These are phyloP conservation scores for Cepphus grylle DNA, from an alignment of 2,113 vertebrate species.

Conservation along the genomic window DNA sequence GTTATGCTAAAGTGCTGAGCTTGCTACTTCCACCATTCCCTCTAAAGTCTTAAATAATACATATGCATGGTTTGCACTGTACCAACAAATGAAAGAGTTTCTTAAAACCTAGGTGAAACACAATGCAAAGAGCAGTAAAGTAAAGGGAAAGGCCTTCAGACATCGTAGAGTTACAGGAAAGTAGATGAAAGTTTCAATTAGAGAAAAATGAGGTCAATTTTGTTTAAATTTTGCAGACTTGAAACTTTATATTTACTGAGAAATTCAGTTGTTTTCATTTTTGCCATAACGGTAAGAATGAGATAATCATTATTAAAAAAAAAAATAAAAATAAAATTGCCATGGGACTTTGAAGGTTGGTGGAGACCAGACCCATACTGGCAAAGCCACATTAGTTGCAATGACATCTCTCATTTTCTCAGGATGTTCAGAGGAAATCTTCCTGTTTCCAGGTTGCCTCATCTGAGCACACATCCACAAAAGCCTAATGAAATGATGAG, in stretches of 20 bases:
- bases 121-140: rapidly evolving
- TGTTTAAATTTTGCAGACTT: not conserved
- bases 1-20: not conserved
- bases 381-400: not conserved
- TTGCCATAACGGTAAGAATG: rapidly evolving
- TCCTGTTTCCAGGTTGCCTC: not conserved
- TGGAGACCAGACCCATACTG: not conserved
- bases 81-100: not conserved
- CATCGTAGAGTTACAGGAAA: not conserved
- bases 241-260: not conserved
- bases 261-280: not conserved
- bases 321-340: not conserved
- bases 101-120: not conserved
- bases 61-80: not conserved
- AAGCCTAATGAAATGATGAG: not conserved
- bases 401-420: not conserved
- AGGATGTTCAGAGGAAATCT: not conserved
- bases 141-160: not conserved
- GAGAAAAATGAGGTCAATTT: not conserved
- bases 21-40: not conserved
- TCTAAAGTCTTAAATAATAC: not conserved
- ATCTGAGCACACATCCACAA: not conserved
- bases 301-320: not conserved
- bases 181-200: not conserved
- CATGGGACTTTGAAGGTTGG: not conserved